phyloP scores from a whole-genome alignment of 2,113 vertebrate species.

The Ia io region DNA sequence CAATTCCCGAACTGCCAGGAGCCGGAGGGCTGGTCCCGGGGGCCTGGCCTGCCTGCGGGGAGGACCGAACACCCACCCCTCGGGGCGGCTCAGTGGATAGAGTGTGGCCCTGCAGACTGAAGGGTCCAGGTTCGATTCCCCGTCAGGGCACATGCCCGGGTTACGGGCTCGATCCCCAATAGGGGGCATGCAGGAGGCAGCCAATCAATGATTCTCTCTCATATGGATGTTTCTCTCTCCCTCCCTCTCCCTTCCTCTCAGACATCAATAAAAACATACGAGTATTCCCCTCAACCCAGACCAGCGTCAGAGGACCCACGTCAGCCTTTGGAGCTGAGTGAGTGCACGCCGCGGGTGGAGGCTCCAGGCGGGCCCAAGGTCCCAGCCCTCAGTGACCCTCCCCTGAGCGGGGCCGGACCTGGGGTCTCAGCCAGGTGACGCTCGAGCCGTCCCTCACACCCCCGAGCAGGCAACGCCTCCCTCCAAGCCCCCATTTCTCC shows the following conservation, averaged over 20 bases:
- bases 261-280: too few relatives aligned
- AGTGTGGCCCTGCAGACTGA: too few relatives aligned
- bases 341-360: accelerated
- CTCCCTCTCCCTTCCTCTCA: too few relatives aligned
- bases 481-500: not conserved
- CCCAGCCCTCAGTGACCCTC: not conserved
- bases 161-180: too few relatives aligned
- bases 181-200: too few relatives aligned
- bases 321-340: not conserved
- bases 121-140: too few relatives aligned
- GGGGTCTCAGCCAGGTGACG: not conserved
- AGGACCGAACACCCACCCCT: accelerated
- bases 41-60: accelerated
- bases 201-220: too few relatives aligned
- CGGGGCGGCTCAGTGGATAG: too few relatives aligned
- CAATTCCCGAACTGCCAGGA: not conserved
- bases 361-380: not conserved
- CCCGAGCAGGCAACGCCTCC: not conserved
- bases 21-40: accelerated
- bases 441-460: not conserved
- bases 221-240: too few relatives aligned
- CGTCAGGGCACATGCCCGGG: too few relatives aligned
- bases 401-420: not conserved
- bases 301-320: too few relatives aligned
- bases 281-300: too few relatives aligned